Base-by-base conservation (phyloP, 2,113 vertebrate species). In the Nannobrachium achirus region DNA sequence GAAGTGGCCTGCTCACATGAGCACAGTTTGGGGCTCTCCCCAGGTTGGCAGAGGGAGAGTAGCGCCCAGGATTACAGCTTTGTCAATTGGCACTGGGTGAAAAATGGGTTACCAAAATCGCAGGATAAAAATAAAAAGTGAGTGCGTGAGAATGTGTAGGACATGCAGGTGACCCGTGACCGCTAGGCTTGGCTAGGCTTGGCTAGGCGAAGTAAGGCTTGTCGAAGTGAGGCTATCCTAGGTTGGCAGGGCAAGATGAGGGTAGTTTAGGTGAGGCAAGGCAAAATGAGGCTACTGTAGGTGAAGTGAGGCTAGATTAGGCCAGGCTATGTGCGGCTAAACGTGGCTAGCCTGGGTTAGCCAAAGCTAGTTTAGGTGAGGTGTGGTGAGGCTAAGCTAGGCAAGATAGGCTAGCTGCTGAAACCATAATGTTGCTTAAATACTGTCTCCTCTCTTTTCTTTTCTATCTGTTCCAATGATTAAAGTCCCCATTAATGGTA, bases 401-500 rank as follows among this genome's bases (percentile, higher is more conserved):
- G 69, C 49, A n/a, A n/a, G n/a, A n/a, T 71, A 76, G 75, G 56
- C 73, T 71, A 76, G 86, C 88, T 94, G 79, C 78, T 78, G 65
- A 74, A 71, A 39, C 33, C 89, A 89, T 93, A 83, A 88, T 94
- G 92, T 95, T 96, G 95, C 95, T 98, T 95, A 98, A 93, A 93
- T 90, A 93, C 94, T 98, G 94, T 98, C 95, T 98, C 95, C 94
- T 97, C 95, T 96, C 94, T 94, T 94, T 96, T 95, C 94, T 96
- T 92, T 94, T 94, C 92, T 82, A 93, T 94, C 91, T 94, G 93
- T 92, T 91, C 94, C 95, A 95, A 93, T 96, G 93, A 39, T 92
- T 96, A 92, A 98, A 99, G 98, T 99, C 94, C 97, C 98, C 94
- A 99, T 99, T 94, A 98, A 99, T 98, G 98, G 98, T 99, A 99